These are phyloP conservation scores for Spheniscus mendiculus DNA, from an alignment of 2,113 vertebrate species.

Conservation along the genomic window DNA sequence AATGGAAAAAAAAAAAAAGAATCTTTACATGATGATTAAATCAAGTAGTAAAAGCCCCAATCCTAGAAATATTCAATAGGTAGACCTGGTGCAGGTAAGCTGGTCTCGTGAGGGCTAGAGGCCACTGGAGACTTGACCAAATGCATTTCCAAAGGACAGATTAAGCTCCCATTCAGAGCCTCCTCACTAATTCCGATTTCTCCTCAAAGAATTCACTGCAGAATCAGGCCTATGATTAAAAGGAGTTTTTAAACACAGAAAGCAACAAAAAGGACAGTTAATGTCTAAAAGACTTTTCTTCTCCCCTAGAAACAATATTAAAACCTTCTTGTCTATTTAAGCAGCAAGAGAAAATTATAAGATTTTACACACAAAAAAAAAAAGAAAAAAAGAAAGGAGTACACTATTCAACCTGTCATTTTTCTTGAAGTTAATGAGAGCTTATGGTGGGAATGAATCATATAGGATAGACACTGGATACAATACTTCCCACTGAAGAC, in stretches of 20 bases:
- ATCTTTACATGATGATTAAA: not conserved
- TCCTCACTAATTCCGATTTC: not conserved
- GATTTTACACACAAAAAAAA: not conserved
- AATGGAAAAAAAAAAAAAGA: not conserved
- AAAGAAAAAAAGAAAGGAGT: too few species aligned
- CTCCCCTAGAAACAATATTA: not conserved
- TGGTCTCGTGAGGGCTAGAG: not conserved
- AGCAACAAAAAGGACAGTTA: not conserved
- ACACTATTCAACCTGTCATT: not conserved
- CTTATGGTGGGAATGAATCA: not conserved
- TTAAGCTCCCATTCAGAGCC: not conserved
- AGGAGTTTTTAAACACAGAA: not conserved
- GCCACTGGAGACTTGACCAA: not conserved
- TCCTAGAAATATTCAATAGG: not conserved
- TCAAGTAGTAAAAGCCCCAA: not conserved
- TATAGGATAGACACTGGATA: not conserved
- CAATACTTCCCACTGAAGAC: not conserved
- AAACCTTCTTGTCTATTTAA: not conserved
- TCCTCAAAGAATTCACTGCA: not conserved
- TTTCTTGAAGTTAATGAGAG: not conserved
- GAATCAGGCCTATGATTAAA: not conserved
- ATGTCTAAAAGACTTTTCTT: not conserved
- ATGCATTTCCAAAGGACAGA: not conserved
- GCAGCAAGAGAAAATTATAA: not conserved
- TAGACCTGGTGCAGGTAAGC: not conserved